Base-by-base conservation (phyloP, 2,888 invertebrate genomes). In the Hyposoter didymator region DNA sequence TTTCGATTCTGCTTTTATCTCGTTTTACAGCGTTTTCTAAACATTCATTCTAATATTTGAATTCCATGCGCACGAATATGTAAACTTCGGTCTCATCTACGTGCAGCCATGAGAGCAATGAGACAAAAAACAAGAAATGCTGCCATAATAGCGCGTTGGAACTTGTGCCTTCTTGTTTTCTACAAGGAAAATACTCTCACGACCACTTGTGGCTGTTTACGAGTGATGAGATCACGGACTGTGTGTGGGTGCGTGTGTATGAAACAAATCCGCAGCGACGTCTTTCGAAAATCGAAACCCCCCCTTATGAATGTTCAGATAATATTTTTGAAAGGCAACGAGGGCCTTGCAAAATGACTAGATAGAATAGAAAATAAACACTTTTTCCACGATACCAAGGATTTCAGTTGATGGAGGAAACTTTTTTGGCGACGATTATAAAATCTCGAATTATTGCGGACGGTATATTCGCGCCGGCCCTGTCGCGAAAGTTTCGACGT, bases 161-260 rank as follows among this genome's bases (percentile, higher is more conserved):
- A 35, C 64, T 32, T n/a, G 55, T 73, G 35, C 22, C 32, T 17
- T 43, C 67, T 35, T 74, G 45, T 82, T 2, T 2, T 19, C 35
- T 69, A 35, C 59, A 14, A 32, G 28, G n/a, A 43, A 43, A 43
- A 17, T 47, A 45, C 52, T 75, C 7, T 28, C 49, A 59, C 39
- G 64, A 85, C 85, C 85, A 85, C 78, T 85, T 85, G 85, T 85
- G 55, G 85, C 85, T 79, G 66, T 75, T 75, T 52, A 22, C 22
- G n/a, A 49, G 28, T 22, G 59, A 28, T 59, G 59, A 28, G 59
- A 59, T 55, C 4, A 55, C 12, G 22, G 14, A 2, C 22, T 55
- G 12, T 55, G 55, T 55, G 19, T 47, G 32, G n/a, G 59, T 72
- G 62, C 74, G 32, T 35, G 66, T 72, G 62, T 69, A 78, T 66